Conservation (phyloP, 1,140 invertebrate species). For the Geopemphigus sp. region DNA sequence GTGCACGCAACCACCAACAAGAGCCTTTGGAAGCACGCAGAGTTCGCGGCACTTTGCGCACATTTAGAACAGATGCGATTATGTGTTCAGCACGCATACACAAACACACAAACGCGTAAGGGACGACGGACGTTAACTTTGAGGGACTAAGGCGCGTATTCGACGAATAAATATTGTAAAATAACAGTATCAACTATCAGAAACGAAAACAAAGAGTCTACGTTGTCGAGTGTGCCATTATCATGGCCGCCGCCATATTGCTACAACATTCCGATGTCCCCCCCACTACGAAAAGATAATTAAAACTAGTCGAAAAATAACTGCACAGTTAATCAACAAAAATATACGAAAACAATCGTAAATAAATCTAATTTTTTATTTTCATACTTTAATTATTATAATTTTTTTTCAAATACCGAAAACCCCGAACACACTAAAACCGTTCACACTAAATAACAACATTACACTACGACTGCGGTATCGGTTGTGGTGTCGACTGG, state of each 20-base stretch:
- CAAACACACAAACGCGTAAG: not conserved
- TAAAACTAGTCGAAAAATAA: constrained; percentile 49
- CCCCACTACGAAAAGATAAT: constrained; percentile 38
- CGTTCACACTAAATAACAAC: not conserved
- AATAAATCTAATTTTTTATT: constrained; percentile 10
- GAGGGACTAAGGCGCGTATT: not conserved
- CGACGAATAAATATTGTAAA: not conserved
- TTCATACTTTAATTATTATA: not conserved
- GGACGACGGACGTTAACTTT: not conserved
- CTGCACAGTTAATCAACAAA: constrained; percentile 47
- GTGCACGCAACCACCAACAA: constrained; percentile 13
- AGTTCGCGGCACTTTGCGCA: constrained; percentile 3
- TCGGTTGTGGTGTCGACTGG: too few relatives aligned
- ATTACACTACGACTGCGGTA: not conserved
- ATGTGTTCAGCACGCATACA: not conserved
- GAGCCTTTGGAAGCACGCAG: constrained; percentile 7
- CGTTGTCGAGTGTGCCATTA: constrained; percentile 48
- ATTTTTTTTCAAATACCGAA: not conserved
- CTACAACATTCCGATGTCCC: constrained; percentile 49
- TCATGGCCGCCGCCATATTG: constrained; percentile 50
- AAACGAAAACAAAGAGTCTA: constrained; percentile 48
- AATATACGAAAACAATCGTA: constrained; percentile 7
- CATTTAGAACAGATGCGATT: constrained; percentile 27
- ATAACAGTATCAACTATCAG: constrained; percentile 2
- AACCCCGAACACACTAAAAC: not conserved